Percentiles rank a stretch among this genome's conserved stretches.
These are phyloP conservation scores for Wiebesia pumilae DNA, from an alignment of 1,140 invertebrate species.

Conservation along the genomic window DNA sequence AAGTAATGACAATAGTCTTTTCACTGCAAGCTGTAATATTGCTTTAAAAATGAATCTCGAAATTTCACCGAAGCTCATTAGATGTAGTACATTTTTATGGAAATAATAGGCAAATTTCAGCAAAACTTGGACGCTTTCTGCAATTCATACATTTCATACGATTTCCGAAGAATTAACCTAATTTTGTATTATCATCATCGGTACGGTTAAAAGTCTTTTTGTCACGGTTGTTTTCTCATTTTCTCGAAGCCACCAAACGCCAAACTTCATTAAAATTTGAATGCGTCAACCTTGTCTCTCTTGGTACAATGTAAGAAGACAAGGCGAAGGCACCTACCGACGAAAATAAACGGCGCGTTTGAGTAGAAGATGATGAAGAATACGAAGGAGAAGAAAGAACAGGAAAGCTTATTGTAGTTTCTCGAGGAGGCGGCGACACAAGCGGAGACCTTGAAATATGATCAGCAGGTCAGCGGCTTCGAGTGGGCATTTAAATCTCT, in stretches of 20 bases:
- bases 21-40: too few relatives aligned
- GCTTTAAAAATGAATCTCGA: too few relatives aligned
- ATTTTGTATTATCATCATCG: not conserved
- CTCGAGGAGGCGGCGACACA: not conserved
- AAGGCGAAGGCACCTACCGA: not conserved
- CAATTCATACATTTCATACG: too few relatives aligned
- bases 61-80: too few relatives aligned
- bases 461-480: constrained; percentile 40
- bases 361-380: not conserved
- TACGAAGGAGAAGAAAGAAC: not conserved
- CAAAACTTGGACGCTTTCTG: too few relatives aligned
- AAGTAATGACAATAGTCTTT: too few relatives aligned
- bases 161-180: too few relatives aligned
- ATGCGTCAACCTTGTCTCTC: too few relatives aligned
- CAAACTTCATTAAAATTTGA: too few relatives aligned
- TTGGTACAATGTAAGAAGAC: not conserved
- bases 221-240: not conserved
- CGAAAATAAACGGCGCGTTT: not conserved
- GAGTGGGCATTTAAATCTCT: constrained; percentile 32
- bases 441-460: constrained; percentile 29
- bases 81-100: too few relatives aligned
- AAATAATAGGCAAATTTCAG: too few relatives aligned
- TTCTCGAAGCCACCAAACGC: too few relatives aligned
- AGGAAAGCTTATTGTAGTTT: not conserved
- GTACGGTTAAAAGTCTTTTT: not conserved